These are phyloP conservation scores for Heliothis peltigera DNA, from an alignment of 2,888 invertebrate species.

Conservation along the genomic window DNA sequence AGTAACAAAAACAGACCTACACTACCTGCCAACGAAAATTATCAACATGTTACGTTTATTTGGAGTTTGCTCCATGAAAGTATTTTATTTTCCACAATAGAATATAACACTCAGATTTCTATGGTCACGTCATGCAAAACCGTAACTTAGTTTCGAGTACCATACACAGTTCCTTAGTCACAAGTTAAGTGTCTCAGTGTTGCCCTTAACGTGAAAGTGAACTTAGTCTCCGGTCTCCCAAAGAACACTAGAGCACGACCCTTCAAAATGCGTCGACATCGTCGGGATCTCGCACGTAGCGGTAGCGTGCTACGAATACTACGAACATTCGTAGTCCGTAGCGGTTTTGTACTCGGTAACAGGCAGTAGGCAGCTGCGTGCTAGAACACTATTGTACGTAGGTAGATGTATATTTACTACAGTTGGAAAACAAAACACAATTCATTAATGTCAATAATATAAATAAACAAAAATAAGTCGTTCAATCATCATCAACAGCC, in stretches of 20 bases:
- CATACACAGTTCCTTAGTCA: constrained; percentile 16
- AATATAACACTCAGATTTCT: not conserved
- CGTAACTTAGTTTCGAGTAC: constrained; percentile 16
- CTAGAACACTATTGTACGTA: not conserved
- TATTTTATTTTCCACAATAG: not conserved
- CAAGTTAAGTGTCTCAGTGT: constrained; percentile 30
- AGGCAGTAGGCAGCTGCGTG: constrained; percentile 19
- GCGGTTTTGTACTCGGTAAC: constrained; percentile 12
- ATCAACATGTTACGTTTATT: too few species aligned
- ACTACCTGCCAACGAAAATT: not conserved
- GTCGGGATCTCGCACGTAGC: constrained; percentile 23
- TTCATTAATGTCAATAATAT: not conserved
- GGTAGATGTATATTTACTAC: not conserved
- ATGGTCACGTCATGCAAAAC: constrained; percentile 11
- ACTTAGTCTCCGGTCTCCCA: constrained; percentile 30
- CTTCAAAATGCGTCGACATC: constrained; percentile 32
- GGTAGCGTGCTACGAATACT: constrained; percentile 34
- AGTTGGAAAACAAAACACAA: not conserved
- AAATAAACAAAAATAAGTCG: not conserved
- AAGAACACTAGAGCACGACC: constrained; percentile 37
- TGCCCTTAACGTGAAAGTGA: constrained; percentile 36
- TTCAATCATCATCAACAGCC: not conserved
- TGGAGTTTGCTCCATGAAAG: too few species aligned
- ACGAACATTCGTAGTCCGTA: constrained; percentile 33
- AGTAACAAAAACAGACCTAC: not conserved